These are phyloP conservation scores for Nanorana parkeri DNA, from an alignment of 2,113 vertebrate genomes.

Conservation along the genomic window DNA sequence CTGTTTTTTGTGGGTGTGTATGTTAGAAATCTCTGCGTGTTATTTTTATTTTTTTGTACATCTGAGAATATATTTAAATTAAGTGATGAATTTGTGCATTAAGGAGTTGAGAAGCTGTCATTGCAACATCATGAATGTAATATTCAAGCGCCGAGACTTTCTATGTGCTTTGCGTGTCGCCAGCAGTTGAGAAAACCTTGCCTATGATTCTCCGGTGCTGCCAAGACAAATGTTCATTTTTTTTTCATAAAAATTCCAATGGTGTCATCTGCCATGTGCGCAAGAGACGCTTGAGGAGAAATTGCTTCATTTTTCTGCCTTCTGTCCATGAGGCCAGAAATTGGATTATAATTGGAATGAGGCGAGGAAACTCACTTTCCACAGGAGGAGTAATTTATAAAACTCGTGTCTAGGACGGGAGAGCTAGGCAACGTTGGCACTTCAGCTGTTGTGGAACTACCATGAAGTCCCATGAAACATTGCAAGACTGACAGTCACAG, in stretches of 20 bases:
- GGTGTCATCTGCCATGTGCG: not conserved
- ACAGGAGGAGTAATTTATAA: not conserved
- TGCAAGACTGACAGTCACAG: too few relatives aligned
- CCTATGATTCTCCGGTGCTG: not conserved
- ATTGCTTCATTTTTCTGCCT: not conserved
- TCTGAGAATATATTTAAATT: conserved; percentile 39
- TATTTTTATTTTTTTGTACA: conserved; percentile 25
- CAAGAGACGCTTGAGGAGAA: not conserved
- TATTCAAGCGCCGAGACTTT: conserved; percentile 6
- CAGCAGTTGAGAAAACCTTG: not conserved
- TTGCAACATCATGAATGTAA: conserved; percentile 11
- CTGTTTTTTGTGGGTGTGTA: not conserved
- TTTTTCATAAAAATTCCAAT: conserved; percentile 2
- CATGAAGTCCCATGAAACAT: too few relatives aligned
- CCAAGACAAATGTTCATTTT: not conserved
- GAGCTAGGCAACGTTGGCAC: too few relatives aligned
- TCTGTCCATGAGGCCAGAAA: not conserved
- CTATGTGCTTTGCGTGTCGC: not conserved
- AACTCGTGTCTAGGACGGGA: not conserved
- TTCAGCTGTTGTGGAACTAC: too few relatives aligned
- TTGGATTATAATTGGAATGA: not conserved
- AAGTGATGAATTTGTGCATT: conserved; percentile 28
- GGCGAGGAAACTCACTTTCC: not conserved
- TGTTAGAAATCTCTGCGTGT: not conserved
- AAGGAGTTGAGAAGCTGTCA: conserved; percentile 7